phyloP scores from a whole-genome alignment of 2,888 invertebrate genomes.

The Hyalella azteca region DNA sequence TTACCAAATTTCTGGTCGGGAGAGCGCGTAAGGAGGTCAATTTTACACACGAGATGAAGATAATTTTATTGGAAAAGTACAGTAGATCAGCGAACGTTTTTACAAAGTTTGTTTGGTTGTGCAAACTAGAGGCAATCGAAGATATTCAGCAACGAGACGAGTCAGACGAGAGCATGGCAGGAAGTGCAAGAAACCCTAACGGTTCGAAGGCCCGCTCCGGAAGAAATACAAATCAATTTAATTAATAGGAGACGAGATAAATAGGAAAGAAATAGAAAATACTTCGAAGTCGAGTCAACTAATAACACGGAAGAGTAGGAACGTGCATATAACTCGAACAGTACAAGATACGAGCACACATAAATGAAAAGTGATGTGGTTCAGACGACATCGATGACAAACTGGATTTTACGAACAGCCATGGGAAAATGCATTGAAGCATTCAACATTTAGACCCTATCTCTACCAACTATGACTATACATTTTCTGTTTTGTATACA shows the following conservation, averaged over 20 bases:
- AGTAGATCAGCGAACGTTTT: conserved; percentile 27
- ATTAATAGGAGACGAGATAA: neutral
- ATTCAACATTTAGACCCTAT: conserved; percentile 18
- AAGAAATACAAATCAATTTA: neutral
- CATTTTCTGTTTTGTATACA: conserved; percentile 10
- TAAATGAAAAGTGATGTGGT: neutral
- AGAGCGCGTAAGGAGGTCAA: no score
- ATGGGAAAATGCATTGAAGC: conserved; percentile 7
- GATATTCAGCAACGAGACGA: neutral
- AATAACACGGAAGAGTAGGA: neutral
- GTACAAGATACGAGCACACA: neutral
- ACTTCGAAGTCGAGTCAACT: neutral
- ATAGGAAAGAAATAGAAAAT: neutral
- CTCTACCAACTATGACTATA: conserved; percentile 21
- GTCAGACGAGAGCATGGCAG: neutral
- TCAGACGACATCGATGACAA: conserved; percentile 1
- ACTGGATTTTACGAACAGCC: neutral
- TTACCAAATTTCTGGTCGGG: no score
- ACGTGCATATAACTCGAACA: neutral
- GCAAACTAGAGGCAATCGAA: neutral
- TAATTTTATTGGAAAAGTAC: conserved; percentile 27
- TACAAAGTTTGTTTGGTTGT: conserved; percentile 25
- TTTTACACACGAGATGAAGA: neutral
- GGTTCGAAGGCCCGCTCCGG: conserved; percentile 24
- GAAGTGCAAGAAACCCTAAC: neutral